Evolutionary conservation across 2,113 vertebrate genomes (phyloP).

Genomic region (Stictonetta naevosa): DNA sequence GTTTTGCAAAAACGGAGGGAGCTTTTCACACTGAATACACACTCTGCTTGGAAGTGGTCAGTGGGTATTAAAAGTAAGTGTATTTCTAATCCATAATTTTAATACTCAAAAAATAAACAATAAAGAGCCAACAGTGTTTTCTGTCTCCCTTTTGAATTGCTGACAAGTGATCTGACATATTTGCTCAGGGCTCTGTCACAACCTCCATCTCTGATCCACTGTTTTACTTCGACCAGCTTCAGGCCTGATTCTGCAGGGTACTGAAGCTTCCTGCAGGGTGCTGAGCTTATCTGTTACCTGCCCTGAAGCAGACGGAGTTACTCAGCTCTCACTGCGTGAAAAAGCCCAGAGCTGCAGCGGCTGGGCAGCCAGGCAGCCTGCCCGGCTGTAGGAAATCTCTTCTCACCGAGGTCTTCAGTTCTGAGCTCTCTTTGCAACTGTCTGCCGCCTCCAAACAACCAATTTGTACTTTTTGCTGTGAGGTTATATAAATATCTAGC

Average conservation of each 20-base stretch:
- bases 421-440: neutral
- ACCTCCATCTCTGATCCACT: fast-evolving
- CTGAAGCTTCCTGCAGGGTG: neutral
- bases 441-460: neutral
- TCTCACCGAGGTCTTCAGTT: neutral
- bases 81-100: neutral
- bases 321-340: neutral
- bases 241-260: neutral
- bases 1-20: neutral
- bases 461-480: neutral
- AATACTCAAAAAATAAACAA: neutral
- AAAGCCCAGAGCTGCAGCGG: too few relatives aligned
- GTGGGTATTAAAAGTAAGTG: neutral
- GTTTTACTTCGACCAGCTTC: neutral
- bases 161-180: neutral
- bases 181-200: neutral
- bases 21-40: neutral
- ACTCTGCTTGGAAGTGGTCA: neutral
- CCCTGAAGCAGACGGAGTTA: neutral
- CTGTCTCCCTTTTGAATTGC: neutral
- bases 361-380: neutral
- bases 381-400: neutral
- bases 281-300: neutral
- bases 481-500: neutral
- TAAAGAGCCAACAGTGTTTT: neutral